Conservation (phyloP, 2,888 invertebrate genomes). For the Junonia oenone region DNA sequence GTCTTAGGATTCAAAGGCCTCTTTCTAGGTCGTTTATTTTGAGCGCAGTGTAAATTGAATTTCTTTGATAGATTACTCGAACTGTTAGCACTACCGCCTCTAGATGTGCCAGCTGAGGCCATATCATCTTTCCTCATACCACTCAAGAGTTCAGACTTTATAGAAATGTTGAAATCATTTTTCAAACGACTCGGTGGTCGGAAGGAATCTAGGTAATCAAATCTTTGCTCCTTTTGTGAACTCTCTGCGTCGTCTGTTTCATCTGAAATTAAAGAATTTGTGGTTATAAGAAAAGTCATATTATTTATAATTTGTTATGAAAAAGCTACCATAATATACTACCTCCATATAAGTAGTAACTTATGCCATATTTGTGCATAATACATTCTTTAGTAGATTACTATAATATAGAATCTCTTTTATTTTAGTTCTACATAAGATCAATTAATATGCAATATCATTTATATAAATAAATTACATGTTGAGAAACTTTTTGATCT, state of each 20-base stretch:
- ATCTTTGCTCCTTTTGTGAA: conserved; percentile 50
- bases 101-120: conserved; percentile 49
- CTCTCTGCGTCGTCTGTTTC: conserved; percentile 48
- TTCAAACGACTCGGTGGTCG: conserved; percentile 63
- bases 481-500: too few species aligned
- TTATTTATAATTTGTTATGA: too few species aligned
- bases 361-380: too few species aligned
- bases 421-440: too few species aligned
- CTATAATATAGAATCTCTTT: too few species aligned
- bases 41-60: conserved; percentile 50
- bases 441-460: too few species aligned
- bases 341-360: too few species aligned
- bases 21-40: conserved; percentile 37
- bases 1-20: conserved; percentile 59
- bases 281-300: too few species aligned
- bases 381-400: too few species aligned
- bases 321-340: too few species aligned
- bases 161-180: conserved; percentile 67
- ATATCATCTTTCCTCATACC: conserved; percentile 55
- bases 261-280: conserved; percentile 40
- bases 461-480: too few species aligned
- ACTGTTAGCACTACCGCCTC: conserved; percentile 62
- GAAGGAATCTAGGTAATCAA: conserved; percentile 59
- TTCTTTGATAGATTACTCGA: conserved; percentile 71
- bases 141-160: conserved; percentile 59